Evolutionary conservation across 2,797 vertebrate species (phyloP).

Genomic region (Trachops cirrhosus): DNA sequence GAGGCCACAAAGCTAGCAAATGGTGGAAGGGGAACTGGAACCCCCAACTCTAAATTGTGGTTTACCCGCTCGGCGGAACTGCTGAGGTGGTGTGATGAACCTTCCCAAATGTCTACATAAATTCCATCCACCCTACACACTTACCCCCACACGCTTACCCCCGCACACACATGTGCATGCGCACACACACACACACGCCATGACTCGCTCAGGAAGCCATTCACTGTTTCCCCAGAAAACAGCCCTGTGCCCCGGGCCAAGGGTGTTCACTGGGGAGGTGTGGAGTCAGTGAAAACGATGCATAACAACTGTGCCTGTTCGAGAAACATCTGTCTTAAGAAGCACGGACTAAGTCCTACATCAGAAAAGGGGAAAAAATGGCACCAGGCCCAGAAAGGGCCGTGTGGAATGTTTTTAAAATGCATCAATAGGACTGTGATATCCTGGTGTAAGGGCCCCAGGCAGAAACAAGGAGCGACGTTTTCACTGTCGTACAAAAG

Average conservation of each 20-base stretch:
- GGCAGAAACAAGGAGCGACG: neutral
- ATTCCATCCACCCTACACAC: neutral
- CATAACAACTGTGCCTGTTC: neutral
- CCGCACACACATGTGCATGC: rapidly evolving
- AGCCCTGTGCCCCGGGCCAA: neutral
- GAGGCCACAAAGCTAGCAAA: neutral
- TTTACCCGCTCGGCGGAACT: neutral
- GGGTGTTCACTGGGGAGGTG: neutral
- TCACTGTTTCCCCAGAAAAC: neutral
- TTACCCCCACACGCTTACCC: neutral
- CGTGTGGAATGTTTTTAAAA: neutral
- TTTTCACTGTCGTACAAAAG: neutral
- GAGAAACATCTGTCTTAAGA: neutral
- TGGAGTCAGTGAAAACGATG: neutral
- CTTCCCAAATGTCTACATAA: neutral
- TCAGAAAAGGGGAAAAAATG: neutral
- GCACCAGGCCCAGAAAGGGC: neutral
- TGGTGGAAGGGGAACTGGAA: neutral
- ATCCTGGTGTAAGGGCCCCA: neutral
- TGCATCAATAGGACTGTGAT: neutral
- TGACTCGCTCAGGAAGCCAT: neutral
- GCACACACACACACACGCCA: neutral
- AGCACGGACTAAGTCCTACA: neutral
- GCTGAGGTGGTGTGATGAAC: no score
- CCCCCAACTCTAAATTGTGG: no score